phyloP scores from a whole-genome alignment of 2,113 vertebrate species.

The Petaurus breviceps region DNA sequence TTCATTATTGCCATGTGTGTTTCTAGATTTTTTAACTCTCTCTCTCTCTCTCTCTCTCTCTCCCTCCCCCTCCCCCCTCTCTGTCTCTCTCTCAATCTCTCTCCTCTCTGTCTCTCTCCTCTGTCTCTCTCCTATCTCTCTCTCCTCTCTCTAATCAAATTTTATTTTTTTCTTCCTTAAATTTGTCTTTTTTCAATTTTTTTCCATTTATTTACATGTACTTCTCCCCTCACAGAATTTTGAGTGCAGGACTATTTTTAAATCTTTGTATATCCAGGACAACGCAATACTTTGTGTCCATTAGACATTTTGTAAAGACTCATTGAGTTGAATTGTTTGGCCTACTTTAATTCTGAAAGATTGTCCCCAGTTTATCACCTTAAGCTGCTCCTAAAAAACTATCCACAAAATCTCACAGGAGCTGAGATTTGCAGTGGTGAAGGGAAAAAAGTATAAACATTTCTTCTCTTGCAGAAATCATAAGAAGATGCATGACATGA shows the following conservation, averaged over 20 bases:
- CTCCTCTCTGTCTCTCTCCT: neutral
- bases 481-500: neutral
- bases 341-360: neutral
- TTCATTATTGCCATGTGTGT: accelerated
- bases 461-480: neutral
- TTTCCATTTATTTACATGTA: neutral
- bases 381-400: neutral
- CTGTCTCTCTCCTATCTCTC: neutral
- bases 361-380: neutral
- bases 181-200: neutral
- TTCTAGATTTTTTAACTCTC: neutral
- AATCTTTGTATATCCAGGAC: neutral
- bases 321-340: neutral
- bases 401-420: neutral
- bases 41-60: neutral
- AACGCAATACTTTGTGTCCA: neutral
- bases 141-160: neutral
- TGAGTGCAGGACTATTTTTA: neutral
- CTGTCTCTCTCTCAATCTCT: neutral
- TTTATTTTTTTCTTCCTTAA: neutral
- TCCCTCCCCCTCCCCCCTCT: neutral
- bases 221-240: neutral
- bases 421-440: neutral
- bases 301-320: neutral
- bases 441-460: neutral